Evolutionary conservation across 1,140 invertebrate genomes (phyloP).

Genomic region (Brachionus calyciflorus): DNA sequence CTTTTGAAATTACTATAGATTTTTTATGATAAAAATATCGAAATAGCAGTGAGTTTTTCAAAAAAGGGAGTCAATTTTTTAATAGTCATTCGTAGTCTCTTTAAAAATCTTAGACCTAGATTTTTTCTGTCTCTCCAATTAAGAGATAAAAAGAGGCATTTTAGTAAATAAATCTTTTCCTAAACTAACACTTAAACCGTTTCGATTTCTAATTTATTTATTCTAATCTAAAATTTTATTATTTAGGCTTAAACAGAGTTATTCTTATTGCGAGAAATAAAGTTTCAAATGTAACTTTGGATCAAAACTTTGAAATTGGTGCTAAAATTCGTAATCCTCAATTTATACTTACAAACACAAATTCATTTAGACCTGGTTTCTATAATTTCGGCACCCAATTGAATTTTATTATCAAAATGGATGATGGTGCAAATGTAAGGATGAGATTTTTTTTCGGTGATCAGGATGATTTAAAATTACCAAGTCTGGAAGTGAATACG

Average conservation of each 20-base stretch:
- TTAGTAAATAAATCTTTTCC: no score
- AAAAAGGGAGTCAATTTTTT: no score
- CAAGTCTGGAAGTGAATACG: conserved; percentile 26
- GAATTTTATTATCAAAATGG: conserved; percentile 35
- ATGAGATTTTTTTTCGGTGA: conserved; percentile 21
- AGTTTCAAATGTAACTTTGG: not conserved
- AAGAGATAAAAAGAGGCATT: no score
- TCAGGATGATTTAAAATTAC: not conserved
- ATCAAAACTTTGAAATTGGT: conserved; percentile 18
- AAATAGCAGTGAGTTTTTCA: no score
- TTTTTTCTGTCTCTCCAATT: no score
- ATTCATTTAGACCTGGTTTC: not conserved
- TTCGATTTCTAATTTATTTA: no score
- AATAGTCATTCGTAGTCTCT: no score
- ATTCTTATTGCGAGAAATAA: not conserved
- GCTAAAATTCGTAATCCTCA: conserved; percentile 3
- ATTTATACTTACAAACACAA: conserved; percentile 5
- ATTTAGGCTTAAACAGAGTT: not conserved
- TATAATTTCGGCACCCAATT: conserved; percentile 18
- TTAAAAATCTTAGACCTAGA: no score
- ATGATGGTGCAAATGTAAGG: conserved; percentile 34
- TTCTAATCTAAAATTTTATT: no score
- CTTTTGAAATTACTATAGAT: no score
- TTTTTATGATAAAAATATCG: no score
- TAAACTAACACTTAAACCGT: no score